Base-by-base conservation (phyloP, 2,113 vertebrate genomes). In the Paracanthobrama guichenoti region DNA sequence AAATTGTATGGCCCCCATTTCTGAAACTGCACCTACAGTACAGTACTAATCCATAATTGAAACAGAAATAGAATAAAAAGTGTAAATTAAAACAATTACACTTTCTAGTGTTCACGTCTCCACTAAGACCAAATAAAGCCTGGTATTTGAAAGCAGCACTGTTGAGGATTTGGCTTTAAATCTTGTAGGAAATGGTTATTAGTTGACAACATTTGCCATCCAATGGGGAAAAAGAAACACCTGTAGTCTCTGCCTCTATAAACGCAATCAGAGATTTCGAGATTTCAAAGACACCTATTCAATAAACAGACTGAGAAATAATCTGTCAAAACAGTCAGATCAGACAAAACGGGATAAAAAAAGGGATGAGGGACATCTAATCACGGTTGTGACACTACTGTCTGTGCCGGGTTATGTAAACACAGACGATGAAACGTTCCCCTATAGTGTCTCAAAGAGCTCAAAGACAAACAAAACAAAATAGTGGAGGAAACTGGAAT, bases 391-490 rank as follows among this genome's bases (percentile, higher is more conserved):
- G 28, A 31, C 16, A 8, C 28, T n/a, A 26, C 48, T 28, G 24
- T 24, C 39, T 46, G 75, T 55, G 20, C 22, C 16, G 28, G 77
- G 24, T 57, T 66, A 12, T 44, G 14, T 66, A 73, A 81, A 82
- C 55, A 48, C 35, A 84, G 39, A 39, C 46, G 14, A n/a, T 39
- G 12, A 42, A 77, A 42, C 16, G 0, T 18, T 24, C 4, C 6
- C 11, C 44, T 11, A 39, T 7, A 42, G 20, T 31, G 46, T 35
- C 59, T 78, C 16, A 28, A 48, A 72, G 67, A 3, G 13, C 50
- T 82, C 28, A 31, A 80, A 60, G 42, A 69, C 44, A 53, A 76
- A 42, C 44, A 84, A 55, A 50, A 13, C 57, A 50, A 72, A 67
- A 57, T 22, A 67, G 22, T 8, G 59, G n/a, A 60, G 64, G 28